These are phyloP conservation scores for Micrastur ruficollis DNA, from an alignment of 2,797 vertebrate species.

Conservation along the genomic window DNA sequence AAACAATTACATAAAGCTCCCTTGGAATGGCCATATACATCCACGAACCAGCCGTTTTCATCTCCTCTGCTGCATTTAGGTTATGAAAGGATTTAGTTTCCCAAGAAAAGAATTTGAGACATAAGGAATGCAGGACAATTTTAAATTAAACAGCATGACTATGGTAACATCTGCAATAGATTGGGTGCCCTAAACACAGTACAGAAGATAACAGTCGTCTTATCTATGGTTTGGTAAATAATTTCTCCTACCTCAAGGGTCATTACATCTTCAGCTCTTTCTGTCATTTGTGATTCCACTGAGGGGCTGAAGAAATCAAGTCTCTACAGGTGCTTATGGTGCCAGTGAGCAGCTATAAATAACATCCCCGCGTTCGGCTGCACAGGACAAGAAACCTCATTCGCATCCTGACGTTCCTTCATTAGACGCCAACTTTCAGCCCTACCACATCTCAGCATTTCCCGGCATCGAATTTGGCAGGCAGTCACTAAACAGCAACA, in stretches of 20 bases:
- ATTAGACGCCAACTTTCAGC: not conserved
- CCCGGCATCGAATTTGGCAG: not conserved
- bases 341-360: conserved; percentile 44
- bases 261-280: conserved; percentile 45
- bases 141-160: conserved; percentile 53
- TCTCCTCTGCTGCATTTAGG: conserved; percentile 12
- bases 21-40: conserved; percentile 28
- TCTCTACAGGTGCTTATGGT: conserved; percentile 23
- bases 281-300: conserved; percentile 58
- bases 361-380: not conserved
- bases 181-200: conserved; percentile 40
- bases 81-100: conserved; percentile 61
- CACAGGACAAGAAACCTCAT: not conserved
- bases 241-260: conserved; percentile 60
- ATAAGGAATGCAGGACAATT: conserved; percentile 20
- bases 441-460: not conserved
- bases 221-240: conserved; percentile 61
- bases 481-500: not conserved
- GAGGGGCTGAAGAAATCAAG: conserved; percentile 33
- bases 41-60: not conserved
- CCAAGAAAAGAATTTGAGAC: conserved; percentile 38
- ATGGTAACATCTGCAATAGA: conserved; percentile 50
- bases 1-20: conserved; percentile 50
- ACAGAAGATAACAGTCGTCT: conserved; percentile 20
- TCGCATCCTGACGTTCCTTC: not conserved